Evolutionary conservation across 2,888 invertebrate genomes (phyloP).

Genomic region (Pecten maximus): DNA sequence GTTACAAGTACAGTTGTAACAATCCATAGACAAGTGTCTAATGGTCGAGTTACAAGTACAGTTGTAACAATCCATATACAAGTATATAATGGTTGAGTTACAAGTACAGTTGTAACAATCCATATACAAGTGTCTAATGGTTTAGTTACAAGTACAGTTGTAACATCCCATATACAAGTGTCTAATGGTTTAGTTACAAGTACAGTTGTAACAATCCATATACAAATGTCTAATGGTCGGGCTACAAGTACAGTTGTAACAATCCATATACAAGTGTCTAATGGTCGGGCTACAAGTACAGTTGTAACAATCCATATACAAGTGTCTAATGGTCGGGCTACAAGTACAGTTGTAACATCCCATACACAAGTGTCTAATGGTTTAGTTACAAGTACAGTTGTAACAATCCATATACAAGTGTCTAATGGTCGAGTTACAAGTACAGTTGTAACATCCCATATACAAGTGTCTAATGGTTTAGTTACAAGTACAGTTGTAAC

Average conservation of each 20-base stretch:
- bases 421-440: neutral
- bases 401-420: neutral
- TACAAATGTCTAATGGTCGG: too few species aligned
- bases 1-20: neutral
- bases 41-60: neutral
- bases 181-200: neutral
- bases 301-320: neutral
- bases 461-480: neutral
- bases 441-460: neutral
- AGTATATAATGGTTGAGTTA: neutral
- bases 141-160: neutral
- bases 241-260: too few species aligned
- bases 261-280: neutral
- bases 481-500: neutral
- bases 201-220: neutral
- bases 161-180: neutral
- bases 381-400: too few species aligned
- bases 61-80: neutral
- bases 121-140: neutral
- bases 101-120: neutral
- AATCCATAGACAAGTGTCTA: neutral
- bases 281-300: neutral
- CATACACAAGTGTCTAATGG: neutral
- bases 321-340: neutral
- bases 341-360: neutral